Conservation (phyloP, 1,140 invertebrate genomes). For the Drosophila parabipectinata region DNA sequence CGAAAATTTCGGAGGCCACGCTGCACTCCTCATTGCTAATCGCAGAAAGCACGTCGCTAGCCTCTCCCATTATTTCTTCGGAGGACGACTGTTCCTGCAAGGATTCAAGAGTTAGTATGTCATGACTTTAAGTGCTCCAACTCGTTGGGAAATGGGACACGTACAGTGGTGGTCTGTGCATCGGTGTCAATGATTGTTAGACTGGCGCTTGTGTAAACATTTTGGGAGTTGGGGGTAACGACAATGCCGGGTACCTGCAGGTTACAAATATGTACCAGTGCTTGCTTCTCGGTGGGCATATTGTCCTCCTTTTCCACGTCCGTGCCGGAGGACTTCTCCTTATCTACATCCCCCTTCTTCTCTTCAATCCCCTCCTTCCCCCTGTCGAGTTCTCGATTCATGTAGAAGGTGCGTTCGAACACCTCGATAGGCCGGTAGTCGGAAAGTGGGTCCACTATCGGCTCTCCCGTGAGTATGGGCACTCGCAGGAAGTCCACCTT, state of each 20-base stretch:
- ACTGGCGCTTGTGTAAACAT: slow-evolving; percentile 81
- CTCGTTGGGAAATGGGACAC: slow-evolving; percentile 33
- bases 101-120: background rate
- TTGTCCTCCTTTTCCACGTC: slow-evolving; percentile 41
- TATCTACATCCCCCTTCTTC: slow-evolving; percentile 26
- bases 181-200: slow-evolving; percentile 88
- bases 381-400: slow-evolving; percentile 73
- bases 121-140: background rate
- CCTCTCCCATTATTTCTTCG: slow-evolving; percentile 69
- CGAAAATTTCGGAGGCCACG: slow-evolving; percentile 87
- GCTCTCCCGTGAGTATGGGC: slow-evolving; percentile 69
- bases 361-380: slow-evolving; percentile 49
- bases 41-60: slow-evolving; percentile 86
- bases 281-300: slow-evolving; percentile 50
- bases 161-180: slow-evolving; percentile 74
- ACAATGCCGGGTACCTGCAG: slow-evolving; percentile 81
- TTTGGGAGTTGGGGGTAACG: slow-evolving; percentile 73
- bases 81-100: slow-evolving; percentile 77
- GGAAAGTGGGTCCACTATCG: slow-evolving; percentile 72
- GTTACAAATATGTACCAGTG: slow-evolving; percentile 71
- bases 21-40: slow-evolving; percentile 89
- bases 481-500: slow-evolving; percentile 78
- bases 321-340: slow-evolving; percentile 17
- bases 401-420: slow-evolving; percentile 80
- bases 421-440: slow-evolving; percentile 81